Base-by-base conservation (phyloP, 2,113 vertebrate genomes). In the Trinectes maculatus region DNA sequence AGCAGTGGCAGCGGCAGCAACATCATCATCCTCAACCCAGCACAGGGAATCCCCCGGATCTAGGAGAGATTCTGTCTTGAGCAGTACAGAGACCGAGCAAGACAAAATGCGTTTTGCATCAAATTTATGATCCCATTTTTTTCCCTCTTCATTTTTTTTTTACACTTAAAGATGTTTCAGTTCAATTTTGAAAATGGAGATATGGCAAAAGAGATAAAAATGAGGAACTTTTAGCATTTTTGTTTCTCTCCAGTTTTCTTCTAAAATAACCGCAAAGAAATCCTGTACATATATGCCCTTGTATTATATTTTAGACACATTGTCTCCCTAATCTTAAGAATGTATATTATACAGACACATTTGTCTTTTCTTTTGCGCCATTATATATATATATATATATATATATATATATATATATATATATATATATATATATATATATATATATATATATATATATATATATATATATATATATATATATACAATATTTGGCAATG, bases 101-200 rank as follows among this genome's bases (percentile, higher is more conserved):
- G 97, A 98, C 87, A 99, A 98, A 91, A 95, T 95, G 83, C 93
- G 96, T 47, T 99, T 98, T 79, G 93, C 96, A 65, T 98, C 97
- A 74, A 99, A 99, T 93, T 96, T 98, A 95, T 99, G 96, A 99
- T 96, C 91, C 89, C 89, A 42, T 89, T 82, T 83, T 79, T 47
- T 28, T 53, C 73, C 16, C 6, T 49, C 80, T 83, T 85, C 51
- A 54, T 89, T 89, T 85, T 85, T 85, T 76, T 85, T 85, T 85
- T 77, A 59, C 74, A 85, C 65, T 73, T 82, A 58, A 86, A 79
- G 77, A 71, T 83, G 56, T 88, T 93, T 88, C 44, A 67, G 77
- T 82, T 92, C 68, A 87, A 91, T 92, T 92, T 90, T 86, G 70
- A 82, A 77, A 72, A 89, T 69, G 84, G 85, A 89, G 84, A 83